Percentiles rank a stretch among this genome's conserved stretches.
Conservation (phyloP, 2,888 invertebrate species). For the Corbicula japonica region DNA sequence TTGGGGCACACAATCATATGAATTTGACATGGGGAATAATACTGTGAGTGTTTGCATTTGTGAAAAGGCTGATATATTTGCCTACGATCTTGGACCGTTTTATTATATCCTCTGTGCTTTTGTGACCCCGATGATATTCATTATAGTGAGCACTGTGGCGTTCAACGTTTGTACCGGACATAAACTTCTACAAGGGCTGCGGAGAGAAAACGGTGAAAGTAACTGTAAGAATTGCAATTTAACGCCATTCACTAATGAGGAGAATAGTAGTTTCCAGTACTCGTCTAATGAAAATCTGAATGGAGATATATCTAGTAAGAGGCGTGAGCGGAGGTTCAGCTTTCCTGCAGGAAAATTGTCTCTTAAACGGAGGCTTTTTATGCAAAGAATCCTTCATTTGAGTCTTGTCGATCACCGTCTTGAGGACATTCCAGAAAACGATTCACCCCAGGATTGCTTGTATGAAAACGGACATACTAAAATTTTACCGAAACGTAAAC, state of each 20-base stretch:
- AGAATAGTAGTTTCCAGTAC: conserved; percentile 12
- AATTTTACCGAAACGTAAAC: neutral
- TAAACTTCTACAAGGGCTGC: conserved; percentile 13
- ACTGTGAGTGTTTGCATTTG: conserved; percentile 37
- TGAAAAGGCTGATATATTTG: conserved; percentile 38
- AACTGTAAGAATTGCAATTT: neutral
- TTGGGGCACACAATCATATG: conserved; percentile 47
- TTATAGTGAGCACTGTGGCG: conserved; percentile 20
- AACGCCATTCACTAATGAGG: neutral
- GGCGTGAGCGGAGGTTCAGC: conserved; percentile 11
- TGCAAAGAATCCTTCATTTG: conserved; percentile 8
- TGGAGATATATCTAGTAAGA: neutral
- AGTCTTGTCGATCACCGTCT: neutral
- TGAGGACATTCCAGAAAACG: conserved; percentile 13
- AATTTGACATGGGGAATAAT: conserved; percentile 15
- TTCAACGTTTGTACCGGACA: conserved; percentile 37
- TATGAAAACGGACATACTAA: neutral
- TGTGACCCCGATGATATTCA: conserved; percentile 23
- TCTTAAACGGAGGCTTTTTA: conserved; percentile 3
- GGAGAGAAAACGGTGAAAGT: neutral
- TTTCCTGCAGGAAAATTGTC: conserved; percentile 28
- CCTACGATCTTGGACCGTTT: conserved; percentile 27
- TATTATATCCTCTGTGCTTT: conserved; percentile 26
- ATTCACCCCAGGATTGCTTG: neutral
- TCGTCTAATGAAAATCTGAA: neutral